Percentiles rank a stretch among this genome's conserved stretches.
These are phyloP conservation scores for Carterocephalus palaemon DNA, from an alignment of 2,888 invertebrate species.

Conservation along the genomic window DNA sequence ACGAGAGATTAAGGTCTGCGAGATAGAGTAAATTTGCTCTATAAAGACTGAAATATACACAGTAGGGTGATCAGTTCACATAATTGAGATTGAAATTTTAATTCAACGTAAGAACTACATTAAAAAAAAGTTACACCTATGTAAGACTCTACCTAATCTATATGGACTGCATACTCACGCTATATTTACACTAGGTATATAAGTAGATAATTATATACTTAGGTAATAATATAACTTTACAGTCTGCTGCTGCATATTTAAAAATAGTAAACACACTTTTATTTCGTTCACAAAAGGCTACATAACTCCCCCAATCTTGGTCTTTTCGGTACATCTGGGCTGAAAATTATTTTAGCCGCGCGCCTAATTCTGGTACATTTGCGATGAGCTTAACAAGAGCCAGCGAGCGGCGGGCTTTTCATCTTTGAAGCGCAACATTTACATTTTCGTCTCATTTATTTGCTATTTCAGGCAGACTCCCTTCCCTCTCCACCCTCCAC, in stretches of 20 bases:
- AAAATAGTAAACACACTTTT: conserved; percentile 1
- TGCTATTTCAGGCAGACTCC: conserved; percentile 73
- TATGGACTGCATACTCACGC: no score
- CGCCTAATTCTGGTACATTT: conserved; percentile 77
- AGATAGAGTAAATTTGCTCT: no score
- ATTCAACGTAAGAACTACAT: no score
- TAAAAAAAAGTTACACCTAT: no score
- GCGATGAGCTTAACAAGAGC: conserved; percentile 76
- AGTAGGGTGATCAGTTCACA: no score
- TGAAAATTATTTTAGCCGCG: conserved; percentile 72
- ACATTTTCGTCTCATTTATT: conserved; percentile 80
- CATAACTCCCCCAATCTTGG: conserved; percentile 10
- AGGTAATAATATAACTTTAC: no score
- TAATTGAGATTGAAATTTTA: no score
- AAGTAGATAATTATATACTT: no score
- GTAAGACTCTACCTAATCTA: no score
- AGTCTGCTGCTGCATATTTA: background rate
- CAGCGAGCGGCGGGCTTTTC: conserved; percentile 74
- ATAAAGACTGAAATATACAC: no score
- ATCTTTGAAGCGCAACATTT: conserved; percentile 79
- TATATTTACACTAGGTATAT: no score
- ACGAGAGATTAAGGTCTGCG: no score
- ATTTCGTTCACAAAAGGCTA: background rate
- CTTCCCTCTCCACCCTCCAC: conserved; percentile 42
- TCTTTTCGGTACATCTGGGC: conserved; percentile 58